Evolutionary conservation across 92 coral and sea anemone species (phyloP), one percentile per base, ranked within the genome.

Genomic region (Diadumene lineata): DNA sequence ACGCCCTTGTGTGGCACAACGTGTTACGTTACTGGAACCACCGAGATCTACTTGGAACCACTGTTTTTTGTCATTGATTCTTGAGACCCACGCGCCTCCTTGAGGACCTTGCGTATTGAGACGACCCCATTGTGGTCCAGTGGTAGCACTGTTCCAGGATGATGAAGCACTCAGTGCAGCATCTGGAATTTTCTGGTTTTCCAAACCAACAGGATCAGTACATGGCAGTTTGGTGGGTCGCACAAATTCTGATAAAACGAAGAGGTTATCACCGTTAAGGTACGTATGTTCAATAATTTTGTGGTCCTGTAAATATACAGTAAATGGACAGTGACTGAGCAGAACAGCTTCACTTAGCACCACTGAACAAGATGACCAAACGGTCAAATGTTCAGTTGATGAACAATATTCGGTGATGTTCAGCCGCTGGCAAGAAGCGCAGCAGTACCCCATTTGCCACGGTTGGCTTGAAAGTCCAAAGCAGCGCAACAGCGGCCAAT

Each of bases 11-110:
- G 56, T 67, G 21, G 72, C 72, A 21, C 38, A 13, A 1, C 72
- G 72, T 21, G 72, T 67, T 25, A 67, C 32, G 17, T 67, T 67
- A 15, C 57, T 67, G 17, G 16, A 34, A 23, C 57, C 72, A 23
- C 72, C 72, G 7, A 67, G 72, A 27, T 67, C 72, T n/a, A 67
- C 72, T 38, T 67, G 72, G 1, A 67, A 11, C 72, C 72, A 67
- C 23, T 67, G 72, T 31, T 67, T 48, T 9, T 19, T 31, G 25
- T 67, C 34, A 28, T 34, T 34, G 31, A 6, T 24, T 23, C 72
- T 43, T 43, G 72, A 29, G 9, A 23, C 31, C 72, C 72, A 67
- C 1, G 55, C 72, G 1, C 72, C 72, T 34, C 55, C 72, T 4
- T 21, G 72, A 17, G 72, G 13, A 6, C 72, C 72, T 15, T 67